Evolutionary conservation across 2,888 invertebrate genomes (phyloP), one percentile per base, ranked within the genome.

Genomic region (Strigamia crassipes): DNA sequence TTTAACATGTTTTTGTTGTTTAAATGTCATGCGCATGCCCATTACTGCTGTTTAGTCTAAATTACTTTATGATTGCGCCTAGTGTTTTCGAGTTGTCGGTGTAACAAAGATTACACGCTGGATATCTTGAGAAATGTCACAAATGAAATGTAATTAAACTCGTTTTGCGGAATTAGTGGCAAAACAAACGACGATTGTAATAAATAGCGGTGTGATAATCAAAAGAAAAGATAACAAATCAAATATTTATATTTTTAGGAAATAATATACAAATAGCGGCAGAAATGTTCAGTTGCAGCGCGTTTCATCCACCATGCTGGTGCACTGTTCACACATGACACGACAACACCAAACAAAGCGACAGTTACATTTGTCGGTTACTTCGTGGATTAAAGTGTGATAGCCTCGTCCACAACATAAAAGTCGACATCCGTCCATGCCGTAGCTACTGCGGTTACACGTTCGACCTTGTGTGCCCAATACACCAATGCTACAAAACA

Each of bases 291-390:
- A 96, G 89, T 96, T 96, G 89, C 96, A 96, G 86, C 94, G 93
- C 87, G 95, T 94, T 86, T 94, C 94, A 86, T 95, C 95, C 84
- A 92, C 91, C 86, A 92, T 92, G 86, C 92, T 92, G 84, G 92
- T 91, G 88, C 96, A 96, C 84, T 92, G 91, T 86, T 95, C 93
- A 89, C 96, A 96, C 85, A 93, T 92, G 1, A 96, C 96, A 84
- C 92, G 91, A 89, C 96, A 96, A 89, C 96, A 96, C 96, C 96
- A 96, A 83, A 94, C 94, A 87, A 96, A 96, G 85, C 93, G 92
- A 88, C 96, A 96, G 86, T 93, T 92, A 89, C 96, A 96, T 88
- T 96, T 95, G 87, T 95, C 94, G 86, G 93, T 93, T 83, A 94
- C 93, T 85, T 94, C 93, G 51, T 92, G 90, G 1, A 95, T 92